Base-by-base conservation (phyloP, 2,888 invertebrate genomes). In the Actias luna region DNA sequence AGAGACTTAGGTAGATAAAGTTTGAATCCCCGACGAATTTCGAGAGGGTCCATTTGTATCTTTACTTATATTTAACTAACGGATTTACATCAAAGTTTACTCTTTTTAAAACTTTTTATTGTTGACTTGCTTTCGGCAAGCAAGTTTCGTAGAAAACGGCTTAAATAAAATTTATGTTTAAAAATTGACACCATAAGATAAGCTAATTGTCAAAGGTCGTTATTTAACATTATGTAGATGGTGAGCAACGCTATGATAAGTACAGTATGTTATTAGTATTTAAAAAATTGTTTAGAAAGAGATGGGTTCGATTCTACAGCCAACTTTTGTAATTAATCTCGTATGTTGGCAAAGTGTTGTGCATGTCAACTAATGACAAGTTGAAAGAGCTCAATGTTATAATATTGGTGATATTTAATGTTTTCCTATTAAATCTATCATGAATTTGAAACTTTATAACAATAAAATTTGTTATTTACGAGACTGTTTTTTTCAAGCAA, bases 11-110 rank as follows among this genome's bases (percentile, higher is more conserved):
- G 80, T 82, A 80, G 76, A 83, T 84, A 83, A 86, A 87, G 79
- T 86, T 87, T 80, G 78, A 82, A 84, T 80, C 82, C 81, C 78
- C 75, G 81, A 84, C 78, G 84, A 88, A 87, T 87, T 88, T 87
- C 70, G 78, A 75, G 77, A 80, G 76, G 74, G 78, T 78, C 78
- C 80, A 89, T 89, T 89, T 89, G 85, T 86, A 89, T 87, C 78
- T 84, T 82, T 83, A 78, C 77, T 75, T 77, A 73, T 76, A 78
- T 83, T 42, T 82, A 84, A 84, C 77, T 82, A 84, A 84, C 76
- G 75, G 70, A 73, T 72, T 65, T 69, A 63, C 64, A 67, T 72
- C 61, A 66, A 79, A 78, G 72, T 76, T 80, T 74, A 64, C 65
- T 70, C 66, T 72, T 74, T 59, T 66, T 66, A 62, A 71, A 76